phyloP scores from a whole-genome alignment of 2,113 vertebrate genomes.

The Crotalus horridus region DNA sequence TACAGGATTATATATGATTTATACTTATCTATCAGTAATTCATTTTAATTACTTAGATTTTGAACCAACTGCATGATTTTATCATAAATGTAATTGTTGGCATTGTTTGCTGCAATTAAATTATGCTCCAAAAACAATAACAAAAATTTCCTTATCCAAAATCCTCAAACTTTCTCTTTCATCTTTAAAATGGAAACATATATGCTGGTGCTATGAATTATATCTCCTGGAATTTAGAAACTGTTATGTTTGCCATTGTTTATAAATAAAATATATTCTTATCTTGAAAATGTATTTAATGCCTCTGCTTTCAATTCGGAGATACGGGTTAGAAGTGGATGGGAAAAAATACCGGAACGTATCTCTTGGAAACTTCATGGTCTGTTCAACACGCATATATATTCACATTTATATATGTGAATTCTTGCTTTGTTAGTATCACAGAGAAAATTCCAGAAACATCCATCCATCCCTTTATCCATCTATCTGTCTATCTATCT shows the following conservation, averaged over 20 bases:
- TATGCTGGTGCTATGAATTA: not conserved
- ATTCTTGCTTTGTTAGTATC: not conserved
- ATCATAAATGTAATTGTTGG: not conserved
- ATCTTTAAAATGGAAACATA: not conserved
- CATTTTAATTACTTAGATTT: not conserved
- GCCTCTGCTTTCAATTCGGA: not conserved
- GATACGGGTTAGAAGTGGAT: not conserved
- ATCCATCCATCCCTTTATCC: not conserved
- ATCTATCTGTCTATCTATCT: no score
- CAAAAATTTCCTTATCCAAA: not conserved
- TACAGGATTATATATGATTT: not conserved
- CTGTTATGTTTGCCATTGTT: not conserved
- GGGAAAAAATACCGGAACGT: not conserved
- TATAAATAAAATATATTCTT: not conserved
- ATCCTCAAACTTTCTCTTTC: not conserved
- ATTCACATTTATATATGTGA: not conserved
- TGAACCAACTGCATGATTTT: not conserved
- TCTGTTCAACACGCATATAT: not conserved
- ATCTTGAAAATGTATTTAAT: not conserved
- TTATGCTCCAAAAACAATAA: not conserved
- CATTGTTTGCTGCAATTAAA: not conserved
- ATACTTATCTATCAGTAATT: not conserved
- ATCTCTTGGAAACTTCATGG: not conserved
- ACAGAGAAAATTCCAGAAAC: not conserved
- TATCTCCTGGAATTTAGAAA: not conserved